Conservation (phyloP, 2,888 invertebrate genomes). For the Rhamphomyia laevipes region DNA sequence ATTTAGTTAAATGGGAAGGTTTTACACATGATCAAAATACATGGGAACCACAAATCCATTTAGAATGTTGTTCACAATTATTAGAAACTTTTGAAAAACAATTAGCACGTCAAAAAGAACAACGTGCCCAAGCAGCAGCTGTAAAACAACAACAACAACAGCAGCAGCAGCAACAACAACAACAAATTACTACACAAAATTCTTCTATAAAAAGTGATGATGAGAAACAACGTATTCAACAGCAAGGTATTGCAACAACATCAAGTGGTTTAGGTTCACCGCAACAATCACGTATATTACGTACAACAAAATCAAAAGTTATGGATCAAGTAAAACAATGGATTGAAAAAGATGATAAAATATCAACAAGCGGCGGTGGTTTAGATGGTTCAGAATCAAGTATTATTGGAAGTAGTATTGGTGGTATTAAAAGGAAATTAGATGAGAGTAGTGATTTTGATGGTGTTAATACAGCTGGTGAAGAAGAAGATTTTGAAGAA, state of each 20-base stretch:
- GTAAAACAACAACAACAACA: conserved; percentile 23
- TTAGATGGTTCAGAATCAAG: conserved; percentile 15
- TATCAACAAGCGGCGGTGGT: conserved; percentile 20
- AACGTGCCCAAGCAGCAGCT: conserved; percentile 46
- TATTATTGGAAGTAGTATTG: conserved; percentile 7
- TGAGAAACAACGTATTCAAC: background rate
- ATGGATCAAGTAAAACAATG: conserved; percentile 74
- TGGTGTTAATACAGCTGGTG: conserved; percentile 34
- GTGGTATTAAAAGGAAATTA: conserved; percentile 36
- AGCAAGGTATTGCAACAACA: background rate
- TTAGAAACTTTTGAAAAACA: conserved; percentile 72
- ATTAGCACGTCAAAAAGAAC: conserved; percentile 60
- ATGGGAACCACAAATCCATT: conserved; percentile 70
- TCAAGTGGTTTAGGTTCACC: background rate
- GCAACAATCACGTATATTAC: conserved; percentile 40
- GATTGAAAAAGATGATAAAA: conserved; percentile 50
- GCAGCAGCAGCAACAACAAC: conserved; percentile 16
- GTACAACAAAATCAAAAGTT: conserved; percentile 61
- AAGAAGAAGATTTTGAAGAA: conserved; percentile 48
- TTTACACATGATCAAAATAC: conserved; percentile 70
- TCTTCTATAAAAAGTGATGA: background rate
- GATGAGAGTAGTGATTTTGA: conserved; percentile 43
- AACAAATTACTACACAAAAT: conserved; percentile 21
- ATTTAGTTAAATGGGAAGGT: conserved; percentile 77
- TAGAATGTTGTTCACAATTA: conserved; percentile 63